Percentiles rank a stretch among this genome's conserved stretches.
phyloP scores from a whole-genome alignment of 2,888 invertebrate genomes.

The Acrobasis suavella region DNA sequence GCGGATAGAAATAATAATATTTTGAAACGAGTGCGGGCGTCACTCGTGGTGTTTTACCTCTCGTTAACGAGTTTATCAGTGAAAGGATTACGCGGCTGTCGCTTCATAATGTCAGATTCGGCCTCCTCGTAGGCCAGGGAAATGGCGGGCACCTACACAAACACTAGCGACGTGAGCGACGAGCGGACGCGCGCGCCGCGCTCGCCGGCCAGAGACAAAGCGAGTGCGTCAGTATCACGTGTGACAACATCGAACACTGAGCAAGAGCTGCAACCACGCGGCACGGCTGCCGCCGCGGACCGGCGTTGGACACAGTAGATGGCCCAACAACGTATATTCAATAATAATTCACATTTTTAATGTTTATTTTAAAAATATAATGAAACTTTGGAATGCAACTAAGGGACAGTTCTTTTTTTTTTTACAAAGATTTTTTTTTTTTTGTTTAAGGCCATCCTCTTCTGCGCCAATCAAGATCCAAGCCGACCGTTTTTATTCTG shows the following conservation, averaged over 20 bases:
- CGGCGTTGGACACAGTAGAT: neutral
- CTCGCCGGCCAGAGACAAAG: conserved; percentile 54
- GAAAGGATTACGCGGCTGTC: conserved; percentile 98
- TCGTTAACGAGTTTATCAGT: conserved; percentile 99
- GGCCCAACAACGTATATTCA: no score
- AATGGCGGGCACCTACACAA: conserved; percentile 96
- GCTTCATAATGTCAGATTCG: conserved; percentile 99
- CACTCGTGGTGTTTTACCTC: conserved; percentile 88
- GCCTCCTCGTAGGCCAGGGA: conserved; percentile 99
- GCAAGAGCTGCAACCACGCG: conserved; percentile 50
- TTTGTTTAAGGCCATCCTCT: no score
- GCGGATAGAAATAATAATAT: conserved; percentile 72
- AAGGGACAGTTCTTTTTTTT: no score
- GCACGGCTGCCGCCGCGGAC: conserved; percentile 22
- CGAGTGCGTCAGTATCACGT: conserved; percentile 63
- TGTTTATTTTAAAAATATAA: no score
- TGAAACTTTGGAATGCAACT: no score
- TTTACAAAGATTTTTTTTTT: no score
- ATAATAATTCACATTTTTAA: no score
- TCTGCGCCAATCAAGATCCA: no score
- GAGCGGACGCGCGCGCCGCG: conserved; percentile 39
- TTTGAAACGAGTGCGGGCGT: conserved; percentile 63
- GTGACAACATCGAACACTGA: conserved; percentile 78
- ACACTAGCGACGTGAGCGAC: conserved; percentile 79
- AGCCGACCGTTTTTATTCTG: neutral